phyloP scores from a whole-genome alignment of 2,888 invertebrate species.

The Habroteleia sp. region DNA sequence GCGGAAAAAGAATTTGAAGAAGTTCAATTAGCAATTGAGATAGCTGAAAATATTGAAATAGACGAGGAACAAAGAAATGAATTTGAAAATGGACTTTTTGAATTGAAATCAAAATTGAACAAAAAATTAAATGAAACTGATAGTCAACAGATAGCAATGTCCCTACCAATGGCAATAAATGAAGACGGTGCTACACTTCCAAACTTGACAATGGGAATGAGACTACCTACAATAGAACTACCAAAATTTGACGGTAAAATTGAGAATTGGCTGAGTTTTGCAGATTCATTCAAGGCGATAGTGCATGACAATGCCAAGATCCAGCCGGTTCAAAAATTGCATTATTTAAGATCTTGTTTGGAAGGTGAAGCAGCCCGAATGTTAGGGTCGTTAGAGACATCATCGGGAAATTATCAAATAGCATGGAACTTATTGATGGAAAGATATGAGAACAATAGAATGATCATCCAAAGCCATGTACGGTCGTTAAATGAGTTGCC shows the following conservation, averaged over 20 bases:
- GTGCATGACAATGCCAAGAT: constrained; percentile 6
- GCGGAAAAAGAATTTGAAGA: too few species aligned
- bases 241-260: constrained; percentile 15
- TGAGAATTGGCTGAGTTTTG: constrained; percentile 26
- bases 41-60: too few species aligned
- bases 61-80: too few species aligned
- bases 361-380: constrained; percentile 2
- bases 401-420: constrained; percentile 48
- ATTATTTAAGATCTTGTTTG: constrained; percentile 17
- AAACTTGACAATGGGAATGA: too few species aligned
- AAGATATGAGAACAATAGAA: constrained; percentile 55
- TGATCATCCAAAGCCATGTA: constrained; percentile 54
- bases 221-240: constrained; percentile 15
- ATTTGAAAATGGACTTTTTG: too few species aligned
- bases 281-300: constrained; percentile 8
- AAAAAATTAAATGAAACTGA: too few species aligned
- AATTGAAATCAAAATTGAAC: too few species aligned
- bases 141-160: too few species aligned
- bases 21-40: too few species aligned
- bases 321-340: constrained; percentile 8
- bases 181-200: too few species aligned
- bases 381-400: constrained; percentile 55
- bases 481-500: constrained; percentile 53
- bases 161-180: too few species aligned
- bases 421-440: constrained; percentile 53